Evolutionary conservation across 2,888 invertebrate genomes (phyloP), one percentile per base, ranked within the genome.

Genomic region (Eupeodes latifasciatus): DNA sequence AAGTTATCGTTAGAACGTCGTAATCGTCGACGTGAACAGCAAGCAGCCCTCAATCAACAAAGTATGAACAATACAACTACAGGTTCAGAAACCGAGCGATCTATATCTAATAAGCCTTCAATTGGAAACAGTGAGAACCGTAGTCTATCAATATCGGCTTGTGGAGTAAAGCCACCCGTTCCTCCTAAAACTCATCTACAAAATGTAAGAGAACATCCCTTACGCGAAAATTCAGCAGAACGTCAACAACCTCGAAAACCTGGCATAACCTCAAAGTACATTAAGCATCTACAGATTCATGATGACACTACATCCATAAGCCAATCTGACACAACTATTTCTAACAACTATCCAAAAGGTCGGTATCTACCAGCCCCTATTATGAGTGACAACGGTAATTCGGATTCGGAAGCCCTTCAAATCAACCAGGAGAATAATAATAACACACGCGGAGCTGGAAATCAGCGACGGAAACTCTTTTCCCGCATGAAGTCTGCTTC

Each of bases 71-170:
- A 95, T 79, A 94, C 95, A 91, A 95, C 96, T 0, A 96, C 96
- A 0, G 96, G 96, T 1, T 97, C 97, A 0, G 97, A 97, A 92
- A 97, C 97, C 0, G 97, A 97, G 90, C 96, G 96, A 89, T 97
- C 97, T 0, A 95, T 96, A 88, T 97, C 97, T 0, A 96, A 95
- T 92, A 96, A 95, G 93, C 95, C 94, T 0, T 95, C 94, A 4
- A 93, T 94, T 89, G 95, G 94, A 5, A 93, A 93, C 83, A 93
- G 92, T 77, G 93, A 93, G 34, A 92, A 93, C 83, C 92, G 92
- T 34, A 93, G 90, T 81, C 77, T 57, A 80, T 90, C 34, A 69
- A 40, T 81, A 9, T 85, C 88, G 0, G 89, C 89, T 10, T 90
- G 89, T 36, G 81, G 71, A 34, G 74, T 80, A 1, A 92, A 92